These are phyloP conservation scores for Crenichthys baileyi DNA, from an alignment of 2,797 vertebrate genomes.

Conservation along the genomic window DNA sequence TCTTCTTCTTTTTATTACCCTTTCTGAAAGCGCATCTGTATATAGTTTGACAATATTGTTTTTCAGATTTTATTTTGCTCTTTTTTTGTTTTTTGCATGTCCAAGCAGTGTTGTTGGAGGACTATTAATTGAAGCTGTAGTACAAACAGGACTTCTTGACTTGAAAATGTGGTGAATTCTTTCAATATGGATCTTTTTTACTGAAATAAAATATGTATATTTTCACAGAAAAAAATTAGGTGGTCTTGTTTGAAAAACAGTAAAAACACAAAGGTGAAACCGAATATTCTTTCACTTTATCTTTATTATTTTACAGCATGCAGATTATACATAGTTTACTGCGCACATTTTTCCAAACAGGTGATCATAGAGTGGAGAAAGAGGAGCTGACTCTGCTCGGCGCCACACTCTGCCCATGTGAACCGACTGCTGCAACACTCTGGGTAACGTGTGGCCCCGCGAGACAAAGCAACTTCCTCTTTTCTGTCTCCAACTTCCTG, in stretches of 20 bases:
- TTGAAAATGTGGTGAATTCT: conserved; percentile 74
- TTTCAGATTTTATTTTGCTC: conserved; percentile 54
- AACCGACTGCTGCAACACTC: conserved; percentile 68
- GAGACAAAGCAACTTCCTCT: conserved; percentile 82
- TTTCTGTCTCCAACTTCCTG: conserved; percentile 69
- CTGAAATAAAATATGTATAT: conserved; percentile 87
- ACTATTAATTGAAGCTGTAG: conserved; percentile 55
- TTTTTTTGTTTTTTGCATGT: conserved; percentile 76
- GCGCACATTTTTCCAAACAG: not conserved
- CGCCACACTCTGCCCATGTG: conserved; percentile 77
- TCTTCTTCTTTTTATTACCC: conserved; percentile 74
- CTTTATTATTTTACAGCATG: conserved; percentile 50
- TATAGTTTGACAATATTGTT: conserved; percentile 78
- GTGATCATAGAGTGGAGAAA: conserved; percentile 26
- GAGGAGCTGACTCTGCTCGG: conserved; percentile 41
- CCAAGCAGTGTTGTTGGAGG: conserved; percentile 57
- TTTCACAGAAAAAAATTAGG: conserved; percentile 79
- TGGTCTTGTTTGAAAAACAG: not conserved
- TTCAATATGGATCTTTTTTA: conserved; percentile 83
- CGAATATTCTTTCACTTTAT: not conserved
- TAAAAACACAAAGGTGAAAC: not conserved
- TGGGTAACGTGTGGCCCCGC: conserved; percentile 70
- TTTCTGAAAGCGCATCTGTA: conserved; percentile 80
- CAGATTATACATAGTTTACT: not conserved
- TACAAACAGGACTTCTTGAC: conserved; percentile 65